A percentile compares a stretch with the other conserved stretches of the same genome.
Evolutionary conservation across 2,797 vertebrate species (phyloP).

Genomic region (Anolis apletophallus): DNA sequence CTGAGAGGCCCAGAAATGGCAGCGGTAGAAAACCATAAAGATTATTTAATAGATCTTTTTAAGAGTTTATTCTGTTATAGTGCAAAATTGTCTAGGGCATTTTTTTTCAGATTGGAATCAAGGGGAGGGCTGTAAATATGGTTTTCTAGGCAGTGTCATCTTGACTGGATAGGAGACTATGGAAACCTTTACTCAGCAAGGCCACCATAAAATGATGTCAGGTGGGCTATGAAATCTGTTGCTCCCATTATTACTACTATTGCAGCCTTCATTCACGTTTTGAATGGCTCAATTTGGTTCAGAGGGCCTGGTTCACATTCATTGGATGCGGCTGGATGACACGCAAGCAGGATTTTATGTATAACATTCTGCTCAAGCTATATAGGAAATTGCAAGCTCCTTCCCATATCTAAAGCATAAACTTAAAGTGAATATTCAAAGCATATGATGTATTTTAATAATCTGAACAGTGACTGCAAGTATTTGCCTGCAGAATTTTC

Average conservation of each 20-base stretch:
- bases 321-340: too few species aligned
- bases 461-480: not conserved
- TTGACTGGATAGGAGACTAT: not conserved
- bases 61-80: slow-evolving; percentile 21
- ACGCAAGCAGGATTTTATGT: not conserved
- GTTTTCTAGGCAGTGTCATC: too few species aligned
- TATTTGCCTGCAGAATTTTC: not conserved
- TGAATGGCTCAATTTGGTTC: not conserved
- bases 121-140: not conserved
- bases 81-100: slow-evolving; percentile 42
- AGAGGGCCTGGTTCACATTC: not conserved
- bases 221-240: too few species aligned
- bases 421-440: not conserved
- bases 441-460: not conserved
- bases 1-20: slow-evolving; percentile 40
- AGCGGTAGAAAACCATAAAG: slow-evolving; percentile 29
- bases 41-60: slow-evolving; percentile 40
- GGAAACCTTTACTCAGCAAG: not conserved
- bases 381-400: not conserved
- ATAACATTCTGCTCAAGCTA: not conserved
- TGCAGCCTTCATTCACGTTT: not conserved
- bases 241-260: not conserved
- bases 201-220: not conserved
- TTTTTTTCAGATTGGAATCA: slow-evolving; percentile 54
- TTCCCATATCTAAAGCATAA: not conserved